phyloP scores from a whole-genome alignment of 2,113 vertebrate genomes.

The Anolis carolinensis region DNA sequence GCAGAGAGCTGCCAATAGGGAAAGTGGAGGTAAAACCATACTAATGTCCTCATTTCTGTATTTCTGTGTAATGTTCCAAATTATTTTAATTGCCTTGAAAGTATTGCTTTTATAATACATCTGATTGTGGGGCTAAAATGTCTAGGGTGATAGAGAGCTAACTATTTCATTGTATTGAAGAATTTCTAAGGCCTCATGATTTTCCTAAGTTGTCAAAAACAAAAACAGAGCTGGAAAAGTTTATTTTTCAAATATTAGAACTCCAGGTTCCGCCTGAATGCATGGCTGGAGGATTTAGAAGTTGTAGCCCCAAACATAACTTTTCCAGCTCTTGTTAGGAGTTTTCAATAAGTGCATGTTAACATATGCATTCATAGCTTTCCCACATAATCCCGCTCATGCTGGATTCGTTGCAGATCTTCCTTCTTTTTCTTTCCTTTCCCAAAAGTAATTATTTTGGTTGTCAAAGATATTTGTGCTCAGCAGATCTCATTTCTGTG shows the following conservation, averaged over 20 bases:
- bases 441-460: background rate
- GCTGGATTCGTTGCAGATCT: too few species aligned
- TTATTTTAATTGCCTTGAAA: conserved; percentile 8
- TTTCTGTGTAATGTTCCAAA: background rate
- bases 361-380: background rate
- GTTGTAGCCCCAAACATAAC: background rate
- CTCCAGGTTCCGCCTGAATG: too few species aligned
- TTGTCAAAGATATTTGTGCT: background rate
- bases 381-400: background rate
- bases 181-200: background rate
- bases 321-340: background rate
- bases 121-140: background rate
- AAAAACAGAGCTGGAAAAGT: background rate
- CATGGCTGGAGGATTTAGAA: background rate
- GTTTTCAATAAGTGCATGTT: background rate
- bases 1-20: conserved; percentile 85
- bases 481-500: background rate
- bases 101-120: background rate
- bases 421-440: background rate
- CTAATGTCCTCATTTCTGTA: conserved; percentile 1
- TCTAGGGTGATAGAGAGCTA: conserved; percentile 5
- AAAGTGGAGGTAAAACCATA: conserved; percentile 79
- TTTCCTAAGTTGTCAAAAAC: background rate
- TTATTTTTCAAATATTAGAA: too few species aligned
- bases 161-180: background rate